phyloP scores from a whole-genome alignment of 2,113 vertebrate species.

The Gallinago undulata region DNA sequence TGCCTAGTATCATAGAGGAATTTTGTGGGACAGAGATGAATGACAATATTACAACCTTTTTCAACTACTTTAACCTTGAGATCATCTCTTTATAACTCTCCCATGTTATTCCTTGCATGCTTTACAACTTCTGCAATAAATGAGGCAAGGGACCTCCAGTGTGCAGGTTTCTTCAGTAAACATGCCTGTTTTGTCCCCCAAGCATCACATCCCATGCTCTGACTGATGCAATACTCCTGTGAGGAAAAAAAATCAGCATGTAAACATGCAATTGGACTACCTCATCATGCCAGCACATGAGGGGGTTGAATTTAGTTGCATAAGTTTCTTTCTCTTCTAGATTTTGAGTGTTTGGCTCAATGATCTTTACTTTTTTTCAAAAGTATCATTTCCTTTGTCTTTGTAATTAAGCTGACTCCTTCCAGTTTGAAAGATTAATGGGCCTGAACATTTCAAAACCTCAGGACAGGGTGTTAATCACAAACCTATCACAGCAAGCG shows the following conservation, averaged over 20 bases:
- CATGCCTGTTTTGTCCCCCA: neutral
- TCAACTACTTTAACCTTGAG: neutral
- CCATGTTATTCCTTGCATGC: neutral
- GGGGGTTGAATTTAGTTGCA: neutral
- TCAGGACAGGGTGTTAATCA: neutral
- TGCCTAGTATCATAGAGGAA: neutral
- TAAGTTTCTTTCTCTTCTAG: neutral
- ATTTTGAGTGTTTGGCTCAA: neutral
- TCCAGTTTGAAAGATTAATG: neutral
- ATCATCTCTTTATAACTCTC: neutral
- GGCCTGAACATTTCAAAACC: fast-evolving
- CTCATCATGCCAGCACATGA: neutral
- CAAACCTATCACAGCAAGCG: neutral
- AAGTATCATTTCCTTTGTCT: neutral
- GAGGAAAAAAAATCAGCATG: fast-evolving
- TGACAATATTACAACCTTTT: neutral
- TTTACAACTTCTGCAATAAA: neutral
- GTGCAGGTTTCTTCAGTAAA: neutral
- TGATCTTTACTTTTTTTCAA: neutral
- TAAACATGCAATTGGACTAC: neutral
- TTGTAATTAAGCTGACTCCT: neutral
- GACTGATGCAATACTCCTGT: neutral
- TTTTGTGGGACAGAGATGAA: neutral
- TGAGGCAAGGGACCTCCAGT: neutral
- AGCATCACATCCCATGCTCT: neutral